Base-by-base conservation (phyloP, 2,113 vertebrate genomes). In the Cyanoliseus patagonus region DNA sequence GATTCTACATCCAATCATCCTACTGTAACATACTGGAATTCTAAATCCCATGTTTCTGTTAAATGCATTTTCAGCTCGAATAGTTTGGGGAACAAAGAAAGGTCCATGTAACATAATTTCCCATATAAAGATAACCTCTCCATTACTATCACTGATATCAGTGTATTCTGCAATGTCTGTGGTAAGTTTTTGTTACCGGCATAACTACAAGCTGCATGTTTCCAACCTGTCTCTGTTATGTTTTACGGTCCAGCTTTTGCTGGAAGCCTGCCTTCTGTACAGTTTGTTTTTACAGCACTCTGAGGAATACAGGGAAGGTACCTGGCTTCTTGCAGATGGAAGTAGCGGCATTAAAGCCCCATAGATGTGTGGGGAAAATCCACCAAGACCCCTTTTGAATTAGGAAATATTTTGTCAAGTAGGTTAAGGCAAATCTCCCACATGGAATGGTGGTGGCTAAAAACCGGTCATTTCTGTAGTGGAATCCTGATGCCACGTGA, bases 291-390 rank as follows among this genome's bases (percentile, higher is more conserved):
- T 49, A 51, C 25, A 69, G 27, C 23, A 15, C 41, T 73, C 53
- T 47, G 27, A 77, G 75, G 55, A 78, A 47, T 17, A 10, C 15
- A 11, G 66, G 55, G 31, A 49, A 55, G 28, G 33, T 23, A 13
- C 22, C 25, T 31, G 44, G 37, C 12, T 79, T 72, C 55, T 91
- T 64, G 31, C 33, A 42, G n/a, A 51, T 42, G 27, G 33, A 75
- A 78, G 14, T 5, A 69, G 35, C 24, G n/a, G 33, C 39, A 46
- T 79, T 70, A 88, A 62, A 81, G 55, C 3, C 14, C 7, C 33
- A 53, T 77, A 73, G 72, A 55, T 2, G 0, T 7, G 7, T 41
- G 35, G 9, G 2, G 1, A 20, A 39, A 11, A 3, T 23, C 9
- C 1, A 44, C 31, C 17, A 47, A 47, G 74, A 1, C 0, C 5